Percentiles rank a stretch among this genome's conserved stretches.
Conservation (phyloP, 1,140 invertebrate species). For the Pogonomyrmex californicus region DNA sequence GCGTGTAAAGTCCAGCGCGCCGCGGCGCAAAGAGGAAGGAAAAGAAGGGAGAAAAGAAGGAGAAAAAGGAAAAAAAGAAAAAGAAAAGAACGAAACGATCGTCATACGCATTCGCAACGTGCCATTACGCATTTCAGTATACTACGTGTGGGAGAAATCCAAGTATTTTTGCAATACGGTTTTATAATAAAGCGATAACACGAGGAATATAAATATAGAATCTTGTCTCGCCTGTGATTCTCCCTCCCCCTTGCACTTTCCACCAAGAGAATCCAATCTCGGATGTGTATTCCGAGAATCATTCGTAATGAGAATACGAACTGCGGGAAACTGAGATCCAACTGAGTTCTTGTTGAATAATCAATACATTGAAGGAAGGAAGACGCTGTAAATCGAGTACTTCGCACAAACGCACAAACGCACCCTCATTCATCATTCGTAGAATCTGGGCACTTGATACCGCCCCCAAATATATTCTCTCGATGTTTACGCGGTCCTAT, state of each 20-base stretch:
- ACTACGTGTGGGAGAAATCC: constrained; percentile 59
- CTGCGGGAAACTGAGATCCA: neutral
- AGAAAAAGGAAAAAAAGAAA: neutral
- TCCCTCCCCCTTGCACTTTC: neutral
- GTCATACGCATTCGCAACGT: constrained; percentile 54
- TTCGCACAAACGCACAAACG: neutral
- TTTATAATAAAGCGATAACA: constrained; percentile 75
- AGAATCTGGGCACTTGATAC: neutral
- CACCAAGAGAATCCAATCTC: neutral
- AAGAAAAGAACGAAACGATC: neutral
- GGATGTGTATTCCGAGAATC: constrained; percentile 4
- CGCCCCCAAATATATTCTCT: neutral
- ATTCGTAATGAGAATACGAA: neutral
- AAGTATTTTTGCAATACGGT: constrained; percentile 81
- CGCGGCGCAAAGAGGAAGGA: neutral
- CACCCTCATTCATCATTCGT: constrained; percentile 6
- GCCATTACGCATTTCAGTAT: constrained; percentile 72
- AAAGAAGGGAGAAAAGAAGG: neutral
- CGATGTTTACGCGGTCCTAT: neutral
- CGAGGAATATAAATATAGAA: constrained; percentile 29
- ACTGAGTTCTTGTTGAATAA: neutral
- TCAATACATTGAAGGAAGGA: neutral
- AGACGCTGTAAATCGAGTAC: neutral
- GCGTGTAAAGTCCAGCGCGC: constrained; percentile 29
- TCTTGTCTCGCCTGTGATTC: constrained; percentile 7